Conservation (phyloP, 2,797 vertebrate species). For the Pipistrellus nathusii region DNA sequence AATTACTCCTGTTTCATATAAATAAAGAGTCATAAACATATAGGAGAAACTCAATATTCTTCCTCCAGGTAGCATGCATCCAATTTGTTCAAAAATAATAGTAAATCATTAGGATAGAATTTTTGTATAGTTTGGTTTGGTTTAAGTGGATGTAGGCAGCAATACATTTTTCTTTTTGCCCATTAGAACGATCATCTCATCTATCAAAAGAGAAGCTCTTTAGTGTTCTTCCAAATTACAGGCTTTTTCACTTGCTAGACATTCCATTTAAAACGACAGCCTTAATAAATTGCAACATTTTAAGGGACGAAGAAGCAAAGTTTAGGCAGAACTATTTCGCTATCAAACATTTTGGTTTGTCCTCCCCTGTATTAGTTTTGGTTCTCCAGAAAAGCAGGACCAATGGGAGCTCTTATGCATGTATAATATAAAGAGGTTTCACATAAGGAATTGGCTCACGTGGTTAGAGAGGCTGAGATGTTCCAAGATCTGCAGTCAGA, state of each 20-base stretch:
- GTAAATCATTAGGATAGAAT: background rate
- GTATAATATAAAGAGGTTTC: background rate
- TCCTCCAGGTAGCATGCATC: background rate
- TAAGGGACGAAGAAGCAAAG: background rate
- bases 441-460: background rate
- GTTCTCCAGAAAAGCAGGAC: background rate
- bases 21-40: background rate
- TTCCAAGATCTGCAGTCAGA: background rate
- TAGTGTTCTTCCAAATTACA: background rate
- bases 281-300: conserved; percentile 13
- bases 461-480: background rate
- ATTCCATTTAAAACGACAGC: background rate
- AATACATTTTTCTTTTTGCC: background rate
- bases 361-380: background rate
- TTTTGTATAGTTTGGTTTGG: background rate
- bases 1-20: conserved; percentile 23
- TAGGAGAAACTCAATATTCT: background rate
- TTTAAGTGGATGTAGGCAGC: background rate
- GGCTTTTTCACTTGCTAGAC: background rate
- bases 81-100: background rate
- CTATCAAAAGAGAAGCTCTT: background rate
- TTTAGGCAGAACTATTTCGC: background rate
- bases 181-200: background rate
- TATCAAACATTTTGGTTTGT: background rate
- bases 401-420: background rate